Conservation (phyloP, 2,888 invertebrate genomes). For the Argynnis bischoffii region DNA sequence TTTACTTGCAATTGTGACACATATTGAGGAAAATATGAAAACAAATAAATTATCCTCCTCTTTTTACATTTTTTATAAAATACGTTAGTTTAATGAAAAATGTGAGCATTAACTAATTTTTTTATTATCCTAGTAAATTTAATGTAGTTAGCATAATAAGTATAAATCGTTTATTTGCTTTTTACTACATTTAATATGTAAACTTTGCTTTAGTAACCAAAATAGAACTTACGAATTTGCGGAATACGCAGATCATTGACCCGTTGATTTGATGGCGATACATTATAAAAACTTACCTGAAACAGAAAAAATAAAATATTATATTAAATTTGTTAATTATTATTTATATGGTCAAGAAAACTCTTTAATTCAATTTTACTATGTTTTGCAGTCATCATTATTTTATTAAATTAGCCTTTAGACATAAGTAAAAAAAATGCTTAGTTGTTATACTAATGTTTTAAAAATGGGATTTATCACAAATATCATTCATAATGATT, state of each 20-base stretch:
- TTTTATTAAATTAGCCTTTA: not conserved
- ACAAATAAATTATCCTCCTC: not conserved
- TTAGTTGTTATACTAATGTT: too few relatives aligned
- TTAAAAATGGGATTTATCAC: too few relatives aligned
- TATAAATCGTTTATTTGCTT: too few relatives aligned
- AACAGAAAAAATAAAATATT: constrained; percentile 32
- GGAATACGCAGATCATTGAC: constrained; percentile 14
- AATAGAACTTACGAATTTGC: constrained; percentile 4
- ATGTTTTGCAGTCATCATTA: too few relatives aligned
- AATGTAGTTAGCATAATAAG: too few relatives aligned
- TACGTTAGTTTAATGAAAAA: not conserved
- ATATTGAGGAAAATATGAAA: constrained; percentile 2
- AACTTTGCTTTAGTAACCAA: not conserved
- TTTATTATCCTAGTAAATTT: too few relatives aligned
- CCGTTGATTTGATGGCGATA: constrained; percentile 7
- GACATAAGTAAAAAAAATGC: not conserved
- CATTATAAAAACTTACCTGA: constrained; percentile 43
- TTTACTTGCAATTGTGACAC: not conserved
- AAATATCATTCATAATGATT: too few relatives aligned
- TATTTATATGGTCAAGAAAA: too few relatives aligned
- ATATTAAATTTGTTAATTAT: not conserved
- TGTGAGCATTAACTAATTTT: too few relatives aligned
- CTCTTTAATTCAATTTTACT: too few relatives aligned
- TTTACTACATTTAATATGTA: not conserved
- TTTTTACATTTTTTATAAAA: not conserved